These are phyloP conservation scores for Drepana falcataria DNA, from an alignment of 2,888 invertebrate genomes.

Conservation along the genomic window DNA sequence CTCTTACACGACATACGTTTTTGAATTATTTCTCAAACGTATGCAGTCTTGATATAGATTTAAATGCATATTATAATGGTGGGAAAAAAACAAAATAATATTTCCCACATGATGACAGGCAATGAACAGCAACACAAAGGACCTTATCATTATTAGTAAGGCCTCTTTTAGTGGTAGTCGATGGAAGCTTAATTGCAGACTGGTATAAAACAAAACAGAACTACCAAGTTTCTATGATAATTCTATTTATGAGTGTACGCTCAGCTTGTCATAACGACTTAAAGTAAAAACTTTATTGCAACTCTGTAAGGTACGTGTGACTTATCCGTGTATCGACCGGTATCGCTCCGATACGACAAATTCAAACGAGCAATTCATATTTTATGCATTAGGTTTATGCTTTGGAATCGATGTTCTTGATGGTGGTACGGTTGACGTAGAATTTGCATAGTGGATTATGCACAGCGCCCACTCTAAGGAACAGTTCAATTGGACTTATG, in stretches of 20 bases:
- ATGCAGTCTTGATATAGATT: too few species aligned
- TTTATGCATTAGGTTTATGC: conserved; percentile 62
- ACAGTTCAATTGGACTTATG: not conserved
- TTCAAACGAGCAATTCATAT: conserved; percentile 66
- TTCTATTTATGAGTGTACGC: conserved; percentile 48
- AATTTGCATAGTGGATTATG: conserved; percentile 1
- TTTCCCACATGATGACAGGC: too few species aligned
- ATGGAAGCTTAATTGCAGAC: too few species aligned
- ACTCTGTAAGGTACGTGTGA: conserved; percentile 30
- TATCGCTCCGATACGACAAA: conserved; percentile 65
- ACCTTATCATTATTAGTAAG: too few species aligned
- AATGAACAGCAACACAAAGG: too few species aligned
- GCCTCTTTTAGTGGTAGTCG: too few species aligned
- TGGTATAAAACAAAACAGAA: not conserved
- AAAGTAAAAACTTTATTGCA: conserved; percentile 17
- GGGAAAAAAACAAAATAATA: too few species aligned
- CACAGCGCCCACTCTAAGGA: not conserved
- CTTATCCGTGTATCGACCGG: conserved; percentile 43
- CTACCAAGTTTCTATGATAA: conserved; percentile 22
- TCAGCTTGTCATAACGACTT: conserved; percentile 41
- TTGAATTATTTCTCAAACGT: too few species aligned
- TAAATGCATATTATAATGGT: too few species aligned
- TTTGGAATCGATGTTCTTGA: conserved; percentile 27
- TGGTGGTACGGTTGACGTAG: conserved; percentile 15
- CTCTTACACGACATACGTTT: too few species aligned